Base-by-base conservation (phyloP, 2,797 vertebrate species). In the Trachurus trachurus region DNA sequence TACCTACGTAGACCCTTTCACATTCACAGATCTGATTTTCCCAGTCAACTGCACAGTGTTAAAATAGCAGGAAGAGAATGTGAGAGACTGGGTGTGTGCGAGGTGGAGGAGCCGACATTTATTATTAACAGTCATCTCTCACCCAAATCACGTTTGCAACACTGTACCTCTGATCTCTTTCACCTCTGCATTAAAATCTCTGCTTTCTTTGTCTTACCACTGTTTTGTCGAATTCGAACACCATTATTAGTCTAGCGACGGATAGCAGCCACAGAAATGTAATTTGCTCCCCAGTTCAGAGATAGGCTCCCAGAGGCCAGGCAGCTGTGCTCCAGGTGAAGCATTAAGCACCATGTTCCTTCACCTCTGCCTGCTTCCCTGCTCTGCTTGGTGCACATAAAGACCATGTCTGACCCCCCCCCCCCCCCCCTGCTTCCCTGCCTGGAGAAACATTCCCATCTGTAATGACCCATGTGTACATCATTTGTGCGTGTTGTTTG, bases 401-500 rank as follows among this genome's bases (percentile, higher is more conserved):
- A 79, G 59, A 72, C 62, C 0, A 47, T 67, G 34, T 71, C 74
- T 52, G 66, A 50, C 65, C 50, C 9, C 10, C 15, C 26, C 26
- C 26, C 10, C 15, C 58, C 13, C 71, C 73, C 60, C 75, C 42
- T 26, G 10, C 54, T 37, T 50, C 39, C 3, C 34, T 76, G 64
- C 76, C 63, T 49, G 16, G 84, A 71, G 72, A 79, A 71, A 69
- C 63, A 61, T 72, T 84, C 74, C 53, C 67, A 66, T 76, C 72
- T 64, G 62, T 68, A 87, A 75, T 82, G 70, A 77, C 61, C 69
- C 62, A 22, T 78, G 78, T 83, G 78, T 83, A 69, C 49, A 66
- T 89, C 68, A 87, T 87, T 86, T 88, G 60, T 76, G 62, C 79
- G 58, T 3, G 11, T 66, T 86, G 66, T 74, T 66, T 73, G 31